Conservation (phyloP, 1,140 invertebrate species). For the Drosophila albomicans region DNA sequence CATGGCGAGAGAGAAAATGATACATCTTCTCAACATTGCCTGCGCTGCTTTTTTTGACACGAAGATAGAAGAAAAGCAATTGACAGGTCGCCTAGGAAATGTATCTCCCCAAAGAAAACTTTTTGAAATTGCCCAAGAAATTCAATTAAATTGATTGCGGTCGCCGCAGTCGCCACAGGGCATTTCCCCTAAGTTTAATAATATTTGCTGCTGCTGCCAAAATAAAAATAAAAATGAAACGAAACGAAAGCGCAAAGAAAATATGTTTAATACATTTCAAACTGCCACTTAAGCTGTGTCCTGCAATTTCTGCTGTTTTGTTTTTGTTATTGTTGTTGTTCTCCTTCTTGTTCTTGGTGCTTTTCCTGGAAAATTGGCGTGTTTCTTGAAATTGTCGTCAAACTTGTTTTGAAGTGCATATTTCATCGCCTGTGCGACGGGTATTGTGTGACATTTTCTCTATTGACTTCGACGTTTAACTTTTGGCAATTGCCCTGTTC, state of each 20-base stretch:
- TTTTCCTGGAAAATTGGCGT: slow-evolving; percentile 22
- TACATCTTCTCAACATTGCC: background rate
- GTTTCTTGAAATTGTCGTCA: slow-evolving; percentile 7
- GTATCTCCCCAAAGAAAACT: slow-evolving; percentile 8
- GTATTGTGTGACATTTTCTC: slow-evolving; percentile 7
- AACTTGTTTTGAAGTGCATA: slow-evolving; percentile 20
- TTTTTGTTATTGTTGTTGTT: background rate
- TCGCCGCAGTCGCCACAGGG: slow-evolving; percentile 19
- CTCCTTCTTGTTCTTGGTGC: background rate
- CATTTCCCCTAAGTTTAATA: slow-evolving; percentile 38
- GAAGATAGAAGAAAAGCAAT: slow-evolving; percentile 10
- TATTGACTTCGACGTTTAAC: slow-evolving; percentile 7
- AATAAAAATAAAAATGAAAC: background rate
- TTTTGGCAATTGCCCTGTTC: slow-evolving; percentile 18
- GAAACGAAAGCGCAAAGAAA: slow-evolving; percentile 1
- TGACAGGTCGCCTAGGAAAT: slow-evolving; percentile 19
- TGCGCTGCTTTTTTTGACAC: background rate
- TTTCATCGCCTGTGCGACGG: slow-evolving; percentile 6
- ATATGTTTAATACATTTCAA: slow-evolving; percentile 32
- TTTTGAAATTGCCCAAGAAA: slow-evolving; percentile 40
- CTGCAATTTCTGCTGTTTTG: background rate
- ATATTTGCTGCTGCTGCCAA: slow-evolving; percentile 14
- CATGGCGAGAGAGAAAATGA: slow-evolving; percentile 3
- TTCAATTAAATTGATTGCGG: slow-evolving; percentile 71
- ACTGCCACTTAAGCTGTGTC: slow-evolving; percentile 24